Base-by-base conservation (phyloP, 37 sponge, comb jelly and placozoan genomes). In the Halichondria panicea region DNA sequence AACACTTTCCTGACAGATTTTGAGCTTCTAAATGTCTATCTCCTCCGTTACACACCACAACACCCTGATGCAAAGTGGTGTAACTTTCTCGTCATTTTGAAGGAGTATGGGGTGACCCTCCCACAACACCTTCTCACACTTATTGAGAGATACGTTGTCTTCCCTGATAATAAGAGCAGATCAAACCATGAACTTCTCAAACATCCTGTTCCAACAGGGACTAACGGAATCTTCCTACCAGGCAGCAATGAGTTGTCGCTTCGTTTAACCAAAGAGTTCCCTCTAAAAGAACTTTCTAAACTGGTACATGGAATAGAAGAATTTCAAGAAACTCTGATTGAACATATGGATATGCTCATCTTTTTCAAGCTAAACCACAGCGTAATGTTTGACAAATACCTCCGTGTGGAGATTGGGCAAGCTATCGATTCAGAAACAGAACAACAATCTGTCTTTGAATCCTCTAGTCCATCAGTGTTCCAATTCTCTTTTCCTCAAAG, bases 361-460 rank as follows among this genome's bases (percentile, higher is more conserved):
- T 91, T 91, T 73, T 77, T 79, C 76, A 68, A 82, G 45, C 80
- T 79, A 1, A 65, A 82, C 60, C 22, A 75, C 4, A 86, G 92
- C 70, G 83, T 58, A 36, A 79, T 91, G 41, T 91, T 91, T 75
- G 79, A 78, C 39, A 76, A 69, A 43, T 86, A 91, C 55, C 76
- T 86, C 4, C 52, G 55, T 28, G 37, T 58, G 8, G 43, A 70
- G 58, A 36, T 90, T 18, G 43, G 39, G 3, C 43, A 82, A 46
- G 58, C 69, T 44, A 74, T 38, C 35, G 27, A 53, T 24, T 39
- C 22, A 0, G 45, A n/a, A 33, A 34, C 24, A 19, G 40, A 53
- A 31, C 39, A 71, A 7, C 32, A 50, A 15, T n/a, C 55, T 4
- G 28, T 50, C 31, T 27, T 53, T 8, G 60, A 58, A 7, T 25